A percentile compares a stretch with the other conserved stretches of the same genome.
Evolutionary conservation across 2,888 invertebrate species (phyloP).

Genomic region (Autographa gamma): DNA sequence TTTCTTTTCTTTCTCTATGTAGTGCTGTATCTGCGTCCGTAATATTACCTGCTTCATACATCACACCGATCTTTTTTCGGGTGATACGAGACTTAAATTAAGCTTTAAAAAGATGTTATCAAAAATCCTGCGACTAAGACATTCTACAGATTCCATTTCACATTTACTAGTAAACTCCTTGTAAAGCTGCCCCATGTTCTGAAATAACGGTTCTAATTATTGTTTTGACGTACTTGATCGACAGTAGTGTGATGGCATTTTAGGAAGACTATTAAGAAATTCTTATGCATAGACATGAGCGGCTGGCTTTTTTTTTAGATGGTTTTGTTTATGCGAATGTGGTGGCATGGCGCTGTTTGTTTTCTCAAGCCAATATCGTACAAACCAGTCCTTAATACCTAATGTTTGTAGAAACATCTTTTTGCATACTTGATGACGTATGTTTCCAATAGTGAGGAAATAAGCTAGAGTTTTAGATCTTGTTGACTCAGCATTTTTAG

Average conservation of each 20-base stretch:
- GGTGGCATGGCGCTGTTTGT: conserved; percentile 18
- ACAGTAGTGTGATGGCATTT: no score
- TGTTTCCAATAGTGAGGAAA: no score
- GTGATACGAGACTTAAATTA: conserved; percentile 10
- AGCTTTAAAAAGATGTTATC: conserved; percentile 12
- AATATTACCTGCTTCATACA: not conserved
- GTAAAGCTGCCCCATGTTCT: no score
- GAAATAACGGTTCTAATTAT: no score
- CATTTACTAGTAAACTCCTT: conserved; percentile 9
- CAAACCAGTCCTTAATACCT: conserved; percentile 18
- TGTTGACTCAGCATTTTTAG: conserved; percentile 13
- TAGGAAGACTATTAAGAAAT: not conserved
- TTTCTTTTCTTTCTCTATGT: conserved; percentile 6
- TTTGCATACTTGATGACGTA: not conserved
- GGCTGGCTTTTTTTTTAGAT: no score
- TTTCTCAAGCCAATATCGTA: conserved; percentile 18
- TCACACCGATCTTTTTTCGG: conserved; percentile 18
- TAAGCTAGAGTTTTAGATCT: not conserved
- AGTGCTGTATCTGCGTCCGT: no score
- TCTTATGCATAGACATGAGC: conserved; percentile 9
- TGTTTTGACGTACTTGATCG: no score
- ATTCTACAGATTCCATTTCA: conserved; percentile 16
- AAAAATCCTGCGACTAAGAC: conserved; percentile 16
- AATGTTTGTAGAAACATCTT: conserved; percentile 17
- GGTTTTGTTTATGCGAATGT: not conserved